Evolutionary conservation across 1,140 invertebrate species (phyloP).

Genomic region (Brachionus calyciflorus): DNA sequence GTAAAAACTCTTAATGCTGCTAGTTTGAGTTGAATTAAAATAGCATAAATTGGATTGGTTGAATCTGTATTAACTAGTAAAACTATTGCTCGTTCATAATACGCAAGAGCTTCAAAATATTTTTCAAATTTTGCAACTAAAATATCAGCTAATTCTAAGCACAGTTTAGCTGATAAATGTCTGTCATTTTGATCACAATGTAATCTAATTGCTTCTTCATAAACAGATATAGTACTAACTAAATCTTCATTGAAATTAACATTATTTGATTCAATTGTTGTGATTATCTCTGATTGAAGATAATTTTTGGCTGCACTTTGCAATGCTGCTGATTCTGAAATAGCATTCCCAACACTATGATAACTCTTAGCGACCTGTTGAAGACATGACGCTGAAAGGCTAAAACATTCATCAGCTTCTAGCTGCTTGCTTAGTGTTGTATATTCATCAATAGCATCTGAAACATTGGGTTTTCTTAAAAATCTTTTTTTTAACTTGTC

Average conservation of each 20-base stretch:
- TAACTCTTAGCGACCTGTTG: conserved; percentile 41
- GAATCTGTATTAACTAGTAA: neutral
- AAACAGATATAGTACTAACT: neutral
- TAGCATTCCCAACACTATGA: conserved; percentile 17
- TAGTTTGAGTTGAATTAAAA: conserved; percentile 2
- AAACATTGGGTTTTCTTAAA: conserved; percentile 41
- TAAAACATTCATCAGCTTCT: conserved; percentile 5
- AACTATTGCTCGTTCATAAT: conserved; percentile 9
- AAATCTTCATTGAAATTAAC: conserved; percentile 40
- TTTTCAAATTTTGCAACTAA: conserved; percentile 16
- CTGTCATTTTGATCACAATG: conserved; percentile 43
- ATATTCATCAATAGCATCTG: conserved; percentile 42
- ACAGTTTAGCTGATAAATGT: conserved; percentile 27
- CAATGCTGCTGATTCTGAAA: conserved; percentile 30
- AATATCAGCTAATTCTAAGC: conserved; percentile 13
- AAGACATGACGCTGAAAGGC: neutral
- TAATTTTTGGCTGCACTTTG: conserved; percentile 30
- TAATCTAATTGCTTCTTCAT: conserved; percentile 20
- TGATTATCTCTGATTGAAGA: conserved; percentile 2
- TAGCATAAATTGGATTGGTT: neutral
- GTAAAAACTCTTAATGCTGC: conserved; percentile 39
- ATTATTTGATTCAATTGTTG: conserved; percentile 26
- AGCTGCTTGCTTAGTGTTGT: conserved; percentile 26
- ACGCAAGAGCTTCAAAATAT: conserved; percentile 37
- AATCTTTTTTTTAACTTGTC: conserved; percentile 39